Evolutionary conservation across 2,797 vertebrate species (phyloP), one percentile per base, ranked within the genome.

Genomic region (Thunnus albacares): DNA sequence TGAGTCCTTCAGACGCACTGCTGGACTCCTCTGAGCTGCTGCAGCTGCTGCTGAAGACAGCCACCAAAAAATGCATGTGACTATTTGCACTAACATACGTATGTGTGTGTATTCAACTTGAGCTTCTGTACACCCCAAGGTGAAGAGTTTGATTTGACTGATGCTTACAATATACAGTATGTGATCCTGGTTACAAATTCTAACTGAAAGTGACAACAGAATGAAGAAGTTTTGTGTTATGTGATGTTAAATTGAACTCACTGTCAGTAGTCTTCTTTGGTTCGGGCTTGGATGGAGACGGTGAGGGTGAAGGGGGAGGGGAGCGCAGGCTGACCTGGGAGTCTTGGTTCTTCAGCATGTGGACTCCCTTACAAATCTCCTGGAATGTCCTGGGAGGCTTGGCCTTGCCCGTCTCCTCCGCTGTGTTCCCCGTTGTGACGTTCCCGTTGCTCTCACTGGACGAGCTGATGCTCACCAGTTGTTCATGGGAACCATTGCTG

Each of bases 391-490:
- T 83, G 1, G 93, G 82, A 10, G 93, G 93, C 81, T 96, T 98
- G 80, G 92, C 90, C 80, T 82, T 96, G 38, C 79, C 53, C 0
- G 81, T 89, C 14, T 97, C 97, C 69, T 98, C 97, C 3, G 81
- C 67, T 0, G 73, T 9, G 47, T 74, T 86, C 17, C 59, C 90
- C 0, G 83, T 86, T 0, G 92, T 92, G 49, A 82, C 77, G 9
- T 96, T 97, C 13, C 96, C 96, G 0, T 96, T 96, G 91, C 97
- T 97, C 77, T 99, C 98, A 10, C 96, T 98, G 83, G 98, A 98
- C 0, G 98, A 99, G 35, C 96, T 94, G 87, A 97, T 94, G 66
- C 97, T 97, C 94, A 97, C 93, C 67, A 96, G 93, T 38, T 97
- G 97, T 75, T 98, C 97, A 0, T 94, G 93, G 51, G 94, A 94